phyloP scores from a whole-genome alignment of 2,113 vertebrate species.

The Colaptes auratus region DNA sequence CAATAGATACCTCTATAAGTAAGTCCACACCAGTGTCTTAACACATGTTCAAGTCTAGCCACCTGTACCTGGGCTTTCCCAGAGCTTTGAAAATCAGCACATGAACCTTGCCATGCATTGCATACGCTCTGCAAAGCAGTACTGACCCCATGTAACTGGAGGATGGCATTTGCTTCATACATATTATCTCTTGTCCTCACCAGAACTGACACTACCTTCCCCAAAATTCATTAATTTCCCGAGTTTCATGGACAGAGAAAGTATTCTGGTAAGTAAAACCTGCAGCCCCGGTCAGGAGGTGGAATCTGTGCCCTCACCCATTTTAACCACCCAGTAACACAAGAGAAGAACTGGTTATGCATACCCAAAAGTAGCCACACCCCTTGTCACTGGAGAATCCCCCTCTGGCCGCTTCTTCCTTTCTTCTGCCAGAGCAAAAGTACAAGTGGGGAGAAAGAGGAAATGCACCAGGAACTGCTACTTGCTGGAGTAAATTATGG shows the following conservation, averaged over 20 bases:
- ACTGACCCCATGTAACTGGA: rapidly evolving
- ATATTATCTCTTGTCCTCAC: not conserved
- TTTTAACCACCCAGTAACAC: not conserved
- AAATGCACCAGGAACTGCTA: not conserved
- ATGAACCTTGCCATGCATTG: not conserved
- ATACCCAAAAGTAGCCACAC: not conserved
- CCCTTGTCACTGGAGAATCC: not conserved
- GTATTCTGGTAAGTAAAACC: not conserved
- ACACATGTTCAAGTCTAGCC: not conserved
- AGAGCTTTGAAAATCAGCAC: not conserved
- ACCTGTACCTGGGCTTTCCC: not conserved
- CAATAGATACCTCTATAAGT: not conserved
- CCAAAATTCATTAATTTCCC: not conserved
- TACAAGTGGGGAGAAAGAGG: not conserved
- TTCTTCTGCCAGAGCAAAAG: not conserved
- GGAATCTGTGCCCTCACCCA: not conserved
- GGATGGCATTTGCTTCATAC: not conserved
- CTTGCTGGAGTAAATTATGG: not conserved
- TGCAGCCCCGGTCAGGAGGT: not conserved
- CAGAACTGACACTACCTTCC: not conserved
- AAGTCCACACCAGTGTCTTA: not conserved
- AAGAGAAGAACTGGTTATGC: not conserved
- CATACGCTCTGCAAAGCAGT: not conserved
- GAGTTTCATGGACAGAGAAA: not conserved
- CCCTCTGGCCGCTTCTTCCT: not conserved